phyloP scores from a whole-genome alignment of 35 echinoderm and acorn worm species.

The Eucidaris tribuloides region DNA sequence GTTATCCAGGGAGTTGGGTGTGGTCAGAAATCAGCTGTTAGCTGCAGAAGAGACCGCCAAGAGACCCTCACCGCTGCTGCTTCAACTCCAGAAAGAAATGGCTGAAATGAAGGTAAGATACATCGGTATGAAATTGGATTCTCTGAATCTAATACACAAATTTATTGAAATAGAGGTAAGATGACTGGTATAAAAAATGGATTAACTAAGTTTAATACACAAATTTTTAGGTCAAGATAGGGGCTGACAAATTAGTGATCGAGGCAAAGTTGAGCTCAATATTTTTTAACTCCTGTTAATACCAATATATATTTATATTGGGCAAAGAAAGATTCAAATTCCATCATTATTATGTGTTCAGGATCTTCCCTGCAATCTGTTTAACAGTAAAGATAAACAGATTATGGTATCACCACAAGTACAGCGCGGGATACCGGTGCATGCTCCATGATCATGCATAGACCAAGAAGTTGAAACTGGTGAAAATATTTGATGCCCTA shows the following conservation, averaged over 20 bases:
- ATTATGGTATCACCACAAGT: neutral
- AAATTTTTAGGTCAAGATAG: too few relatives aligned
- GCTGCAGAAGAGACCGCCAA: constrained; percentile 61
- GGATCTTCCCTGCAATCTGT: neutral
- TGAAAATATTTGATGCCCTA: neutral
- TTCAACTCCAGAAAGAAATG: constrained; percentile 94
- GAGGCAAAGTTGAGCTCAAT: neutral
- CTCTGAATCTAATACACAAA: neutral
- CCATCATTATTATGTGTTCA: neutral
- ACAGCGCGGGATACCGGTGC: too few relatives aligned
- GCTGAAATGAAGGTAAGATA: constrained; percentile 93
- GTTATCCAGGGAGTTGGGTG: constrained; percentile 73
- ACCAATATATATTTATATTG: too few relatives aligned
- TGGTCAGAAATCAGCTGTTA: constrained; percentile 59
- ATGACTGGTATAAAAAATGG: too few relatives aligned
- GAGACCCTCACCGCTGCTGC: constrained; percentile 79
- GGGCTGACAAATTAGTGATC: too few relatives aligned
- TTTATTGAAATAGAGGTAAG: neutral
- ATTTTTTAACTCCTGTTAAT: neutral
- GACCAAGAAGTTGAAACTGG: neutral
- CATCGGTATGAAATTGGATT: neutral
- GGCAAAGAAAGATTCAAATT: neutral
- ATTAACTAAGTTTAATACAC: too few relatives aligned
- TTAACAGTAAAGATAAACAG: neutral
- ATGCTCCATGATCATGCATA: neutral